Base-by-base conservation (phyloP, 2,797 vertebrate species). In the Momotus momota region DNA sequence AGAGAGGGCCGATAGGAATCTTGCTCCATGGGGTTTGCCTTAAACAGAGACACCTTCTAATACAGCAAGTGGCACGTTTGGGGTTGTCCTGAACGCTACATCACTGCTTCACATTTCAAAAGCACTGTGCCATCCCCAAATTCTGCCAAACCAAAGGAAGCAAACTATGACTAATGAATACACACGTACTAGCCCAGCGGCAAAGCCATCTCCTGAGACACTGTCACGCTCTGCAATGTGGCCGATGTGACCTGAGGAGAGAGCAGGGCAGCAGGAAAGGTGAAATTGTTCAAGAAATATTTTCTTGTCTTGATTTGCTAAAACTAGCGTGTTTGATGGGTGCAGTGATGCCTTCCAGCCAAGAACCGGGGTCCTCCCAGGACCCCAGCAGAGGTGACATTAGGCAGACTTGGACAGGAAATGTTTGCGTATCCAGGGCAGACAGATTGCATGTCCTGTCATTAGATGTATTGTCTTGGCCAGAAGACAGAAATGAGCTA, bases 161-260 rank as follows among this genome's bases (percentile, higher is more conserved):
- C 2, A 49, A 71, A 17, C 57, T 14, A 7, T 0, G 46, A 9
- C 9, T 48, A 67, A 79, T 29, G 11, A 81, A 17, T 13, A 14
- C 1, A 1, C 9, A 27, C 5, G 41, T 16, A 52, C 6, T 11
- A 48, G 45, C 35, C 57, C 72, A 55, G 0, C 0, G 55, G 41
- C 46, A 86, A 61, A 62, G 31, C 43, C 43, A 54, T 33, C 46
- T 10, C 43, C 21, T 9, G 1, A 16, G 27, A 43, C 51, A 10
- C 26, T 25, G 33, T 7, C 21, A 1, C 3, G 23, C 35, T 41
- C 3, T 3, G n/a, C 26, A 14, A 12, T 5, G 29, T 22, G 41
- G 18, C n/a, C 62, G 2, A 0, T 29, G 10, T 5, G 51, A 61
- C 33, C 65, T 17, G 19, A 35, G 23, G 25, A 65, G 21, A 35